Base-by-base conservation (phyloP, 2,888 invertebrate species). In the Eupithecia centaureata region DNA sequence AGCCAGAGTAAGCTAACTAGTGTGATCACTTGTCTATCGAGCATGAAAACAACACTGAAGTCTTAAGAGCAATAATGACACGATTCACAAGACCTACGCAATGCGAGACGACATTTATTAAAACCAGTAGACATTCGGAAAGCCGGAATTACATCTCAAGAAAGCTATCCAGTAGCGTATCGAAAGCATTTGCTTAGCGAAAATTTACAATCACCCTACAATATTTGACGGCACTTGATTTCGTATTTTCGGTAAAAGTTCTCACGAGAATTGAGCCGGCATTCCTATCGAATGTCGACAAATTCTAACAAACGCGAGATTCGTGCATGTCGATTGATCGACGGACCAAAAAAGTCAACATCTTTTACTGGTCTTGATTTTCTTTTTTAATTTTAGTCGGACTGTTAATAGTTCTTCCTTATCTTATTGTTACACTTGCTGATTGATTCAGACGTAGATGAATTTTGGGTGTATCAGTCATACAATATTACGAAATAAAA, bases 221-320 rank as follows among this genome's bases (percentile, higher is more conserved):
- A 86, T 86, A 86, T 86, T 87, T 80, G 85, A 79, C 77, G 82
- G 85, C 88, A 91, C 89, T 91, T 89, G 88, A 82, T 83, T 80
- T 74, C 63, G 75, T 73, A 60, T 32, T 57, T 79, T 25, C 22
- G 75, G 79, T 75, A 76, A 81, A 82, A 76, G 84, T 88, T 93
- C 93, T 92, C 93, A 92, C 92, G 93, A 92, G 91, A 92, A 92
- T 85, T 87, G 82, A 85, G 82, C 81, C 82, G 84, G 86, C 88
- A 91, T 90, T 91, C 87, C 86, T 77, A 78, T 77, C 74, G 78
- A 85, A 80, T 87, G 88, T 90, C 87, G 84, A 87, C 86, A 82
- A 88, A 85, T 85, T 86, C 84, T 86, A 82, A 81, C 83, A 90
- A 92, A 92, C 79, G 86, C 87, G 78, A 89, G 88, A 92, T 88